Base-by-base conservation (phyloP, 2,113 vertebrate species). In the Trematocara stigmaticum region DNA sequence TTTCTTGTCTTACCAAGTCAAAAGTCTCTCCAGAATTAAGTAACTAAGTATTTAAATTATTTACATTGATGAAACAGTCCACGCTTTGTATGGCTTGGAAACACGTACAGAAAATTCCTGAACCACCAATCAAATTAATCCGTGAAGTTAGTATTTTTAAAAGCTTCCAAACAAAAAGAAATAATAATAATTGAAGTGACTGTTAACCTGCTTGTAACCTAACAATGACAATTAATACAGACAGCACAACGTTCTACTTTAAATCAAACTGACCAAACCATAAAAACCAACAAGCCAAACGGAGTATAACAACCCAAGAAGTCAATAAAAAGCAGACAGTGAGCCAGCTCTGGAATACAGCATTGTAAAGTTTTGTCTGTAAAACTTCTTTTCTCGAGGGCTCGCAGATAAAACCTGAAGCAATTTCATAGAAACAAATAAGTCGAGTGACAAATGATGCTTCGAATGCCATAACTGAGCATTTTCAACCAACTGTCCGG, bases 391-490 rank as follows among this genome's bases (percentile, higher is more conserved):
- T 11, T 49, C 26, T 49, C 4, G 6, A 45, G 69, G 45, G 26
- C 29, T 71, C 8, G n/a, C 29, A 47, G 10, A 23, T 20, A 59
- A 79, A 90, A 80, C 78, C 47, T 53, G n/a, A 82, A 79, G 49
- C 57, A 79, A 42, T 84, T 45, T 23, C 61, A 34, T n/a, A 31
- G 56, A 45, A 76, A 81, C 56, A 82, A 69, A 78, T 80, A 78
- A 87, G 64, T 71, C 13, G 18, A 81, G 56, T 87, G 82, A 90
- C 88, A 90, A 84, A 89, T 84, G 86, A 91, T 53, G 59, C 81
- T 83, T 82, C 56, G 31, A 5, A 40, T 9, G 71, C 82, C 47
- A 29, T 15, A 52, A 56, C 35, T 31, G 42, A 85, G 53, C 15
- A 38, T 74, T 69, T 91, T 76, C 38, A 38, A 69, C 53, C 10